Conservation (phyloP, 2,113 vertebrate genomes). For the Pteruthius melanotis region DNA sequence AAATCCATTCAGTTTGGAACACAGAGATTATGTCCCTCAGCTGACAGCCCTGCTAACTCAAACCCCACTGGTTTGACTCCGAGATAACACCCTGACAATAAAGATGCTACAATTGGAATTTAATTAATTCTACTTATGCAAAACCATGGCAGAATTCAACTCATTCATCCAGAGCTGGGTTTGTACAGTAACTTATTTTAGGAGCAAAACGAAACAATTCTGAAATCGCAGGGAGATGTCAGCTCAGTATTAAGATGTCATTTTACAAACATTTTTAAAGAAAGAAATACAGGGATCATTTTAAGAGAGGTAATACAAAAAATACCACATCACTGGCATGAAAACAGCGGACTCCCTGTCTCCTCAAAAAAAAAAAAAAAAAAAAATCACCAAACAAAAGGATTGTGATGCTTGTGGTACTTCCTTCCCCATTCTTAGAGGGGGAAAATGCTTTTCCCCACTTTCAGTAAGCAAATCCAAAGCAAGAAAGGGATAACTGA, state of each 20-base stretch:
- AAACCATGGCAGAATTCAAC: conserved; percentile 37
- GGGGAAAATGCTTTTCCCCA: background rate
- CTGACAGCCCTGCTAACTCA: conserved; percentile 48
- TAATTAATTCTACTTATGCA: conserved; percentile 57
- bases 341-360: background rate
- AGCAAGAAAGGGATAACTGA: background rate
- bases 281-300: background rate
- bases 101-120: conserved; percentile 45
- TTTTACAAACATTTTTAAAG: background rate
- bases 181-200: conserved; percentile 2
- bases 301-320: background rate
- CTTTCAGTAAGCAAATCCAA: background rate
- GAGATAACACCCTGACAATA: conserved; percentile 47
- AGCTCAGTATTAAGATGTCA: background rate
- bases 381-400: background rate
- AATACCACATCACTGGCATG: background rate
- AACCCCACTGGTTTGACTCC: conserved; percentile 17
- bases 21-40: conserved; percentile 47
- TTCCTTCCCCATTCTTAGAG: background rate
- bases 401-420: background rate
- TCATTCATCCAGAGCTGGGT: conserved; percentile 37
- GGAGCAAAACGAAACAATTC: conserved; percentile 7
- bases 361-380: background rate
- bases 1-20: conserved; percentile 29
- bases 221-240: background rate